Percentiles rank a stretch among this genome's conserved stretches.
phyloP scores from a whole-genome alignment of 2,888 invertebrate species.

The Minunthozetes semirufus region DNA sequence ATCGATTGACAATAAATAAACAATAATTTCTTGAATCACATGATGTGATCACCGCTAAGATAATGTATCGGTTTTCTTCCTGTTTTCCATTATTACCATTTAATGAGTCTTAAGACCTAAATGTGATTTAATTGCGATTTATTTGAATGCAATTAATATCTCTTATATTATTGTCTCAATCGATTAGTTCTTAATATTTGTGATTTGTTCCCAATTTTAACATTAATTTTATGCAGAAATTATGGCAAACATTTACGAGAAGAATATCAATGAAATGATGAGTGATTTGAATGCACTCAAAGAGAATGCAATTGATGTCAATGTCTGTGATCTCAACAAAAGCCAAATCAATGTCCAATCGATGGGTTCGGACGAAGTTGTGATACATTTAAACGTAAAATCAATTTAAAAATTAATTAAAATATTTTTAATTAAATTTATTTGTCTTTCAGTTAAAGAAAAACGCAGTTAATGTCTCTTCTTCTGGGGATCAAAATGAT shows the following conservation, averaged over 20 bases:
- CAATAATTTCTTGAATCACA: not conserved
- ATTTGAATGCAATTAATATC: too few species aligned
- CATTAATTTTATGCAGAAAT: not conserved
- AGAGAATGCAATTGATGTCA: not conserved
- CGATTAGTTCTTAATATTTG: not conserved
- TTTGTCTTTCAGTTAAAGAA: not conserved
- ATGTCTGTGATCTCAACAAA: not conserved
- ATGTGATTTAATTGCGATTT: too few species aligned
- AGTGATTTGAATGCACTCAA: conserved; percentile 8
- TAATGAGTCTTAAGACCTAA: too few species aligned
- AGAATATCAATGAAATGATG: not conserved
- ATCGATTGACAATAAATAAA: not conserved
- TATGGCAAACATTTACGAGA: conserved; percentile 17
- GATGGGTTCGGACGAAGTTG: not conserved
- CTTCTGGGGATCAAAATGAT: not conserved
- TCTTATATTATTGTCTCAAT: too few species aligned
- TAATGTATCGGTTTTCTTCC: too few species aligned
- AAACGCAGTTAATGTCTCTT: not conserved
- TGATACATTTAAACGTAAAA: conserved; percentile 10
- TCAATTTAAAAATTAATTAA: not conserved
- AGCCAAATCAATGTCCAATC: conserved; percentile 13
- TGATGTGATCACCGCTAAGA: too few species aligned
- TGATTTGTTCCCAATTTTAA: not conserved
- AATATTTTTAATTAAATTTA: not conserved
- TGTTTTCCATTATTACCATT: too few species aligned